A percentile compares a stretch with the other conserved stretches of the same genome.
These are phyloP conservation scores for Echinops telfairi DNA, from an alignment of 2,113 vertebrate species.

Conservation along the genomic window DNA sequence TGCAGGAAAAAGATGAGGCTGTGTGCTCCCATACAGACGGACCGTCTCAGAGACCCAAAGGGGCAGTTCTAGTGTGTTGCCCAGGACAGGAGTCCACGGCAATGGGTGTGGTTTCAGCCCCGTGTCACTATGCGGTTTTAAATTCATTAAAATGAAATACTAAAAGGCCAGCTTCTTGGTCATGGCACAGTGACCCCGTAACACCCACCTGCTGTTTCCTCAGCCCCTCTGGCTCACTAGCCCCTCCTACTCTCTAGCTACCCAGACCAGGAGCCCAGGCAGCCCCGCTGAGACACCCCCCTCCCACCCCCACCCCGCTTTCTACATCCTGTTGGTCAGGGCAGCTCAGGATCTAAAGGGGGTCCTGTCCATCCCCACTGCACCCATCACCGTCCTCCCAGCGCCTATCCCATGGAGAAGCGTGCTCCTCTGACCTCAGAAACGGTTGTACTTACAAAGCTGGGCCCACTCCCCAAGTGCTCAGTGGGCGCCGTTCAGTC, in stretches of 20 bases:
- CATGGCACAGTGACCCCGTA: too few species aligned
- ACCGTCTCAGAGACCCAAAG: too few species aligned
- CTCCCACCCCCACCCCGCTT: too few species aligned
- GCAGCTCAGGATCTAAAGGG: neutral
- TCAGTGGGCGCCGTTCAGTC: neutral
- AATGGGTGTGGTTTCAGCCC: too few species aligned
- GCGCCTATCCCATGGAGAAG: neutral
- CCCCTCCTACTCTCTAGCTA: neutral
- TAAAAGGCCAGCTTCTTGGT: slow-evolving; percentile 2
- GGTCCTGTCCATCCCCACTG: neutral
- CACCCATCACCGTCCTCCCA: neutral
- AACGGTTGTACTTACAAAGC: neutral
- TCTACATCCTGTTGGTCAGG: neutral
- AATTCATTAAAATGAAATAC: neutral
- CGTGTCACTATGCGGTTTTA: neutral
- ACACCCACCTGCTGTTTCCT: neutral
- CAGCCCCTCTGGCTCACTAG: neutral
- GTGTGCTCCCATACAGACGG: too few species aligned
- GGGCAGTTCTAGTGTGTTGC: too few species aligned
- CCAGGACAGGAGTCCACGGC: too few species aligned
- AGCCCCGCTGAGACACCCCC: neutral
- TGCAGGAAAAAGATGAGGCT: too few species aligned
- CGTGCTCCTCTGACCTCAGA: neutral
- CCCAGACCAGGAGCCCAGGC: neutral
- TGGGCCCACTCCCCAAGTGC: neutral